These are phyloP conservation scores for Salvator merianae DNA, from an alignment of 2,113 vertebrate genomes.

Conservation along the genomic window DNA sequence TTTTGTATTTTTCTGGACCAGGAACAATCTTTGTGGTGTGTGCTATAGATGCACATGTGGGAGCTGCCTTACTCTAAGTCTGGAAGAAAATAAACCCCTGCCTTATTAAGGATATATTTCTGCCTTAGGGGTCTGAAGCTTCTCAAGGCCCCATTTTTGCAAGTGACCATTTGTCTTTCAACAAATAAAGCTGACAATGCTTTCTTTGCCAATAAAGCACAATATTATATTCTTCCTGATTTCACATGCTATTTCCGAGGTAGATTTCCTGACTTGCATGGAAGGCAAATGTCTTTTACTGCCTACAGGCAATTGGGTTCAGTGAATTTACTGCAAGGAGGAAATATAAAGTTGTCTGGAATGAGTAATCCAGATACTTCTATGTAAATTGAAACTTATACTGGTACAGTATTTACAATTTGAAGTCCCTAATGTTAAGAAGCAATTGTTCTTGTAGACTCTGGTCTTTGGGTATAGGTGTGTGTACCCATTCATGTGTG, in stretches of 20 bases:
- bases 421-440: neutral
- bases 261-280: neutral
- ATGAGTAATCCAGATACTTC: constrained; percentile 8
- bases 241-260: constrained; percentile 31
- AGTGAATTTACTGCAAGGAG: neutral
- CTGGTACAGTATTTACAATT: neutral
- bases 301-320: neutral
- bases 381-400: neutral
- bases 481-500: neutral
- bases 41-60: too few relatives aligned
- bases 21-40: too few relatives aligned
- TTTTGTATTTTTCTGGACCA: too few relatives aligned
- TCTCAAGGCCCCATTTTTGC: neutral
- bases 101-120: neutral
- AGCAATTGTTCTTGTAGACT: neutral
- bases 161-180: neutral
- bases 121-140: neutral
- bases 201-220: neutral
- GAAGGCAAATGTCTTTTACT: constrained; percentile 36
- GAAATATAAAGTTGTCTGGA: constrained; percentile 2
- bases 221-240: neutral
- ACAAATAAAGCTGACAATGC: constrained; percentile 4
- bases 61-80: neutral
- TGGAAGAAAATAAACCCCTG: neutral
- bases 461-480: neutral